Conservation (phyloP, 1,140 invertebrate species). For the Philotrypesis tridentata region DNA sequence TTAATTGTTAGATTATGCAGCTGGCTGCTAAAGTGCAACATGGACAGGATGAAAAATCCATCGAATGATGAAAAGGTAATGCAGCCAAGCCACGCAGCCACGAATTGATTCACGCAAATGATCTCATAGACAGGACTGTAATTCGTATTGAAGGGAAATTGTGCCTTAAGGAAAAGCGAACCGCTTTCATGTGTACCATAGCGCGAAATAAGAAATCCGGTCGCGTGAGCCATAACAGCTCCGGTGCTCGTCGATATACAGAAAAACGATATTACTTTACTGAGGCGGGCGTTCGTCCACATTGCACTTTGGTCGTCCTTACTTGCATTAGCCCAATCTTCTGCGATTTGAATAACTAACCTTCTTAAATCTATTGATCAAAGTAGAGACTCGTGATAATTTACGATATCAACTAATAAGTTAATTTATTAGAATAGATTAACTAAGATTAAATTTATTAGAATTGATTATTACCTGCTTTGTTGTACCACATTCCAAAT, state of each 20-base stretch:
- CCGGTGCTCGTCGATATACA: neutral
- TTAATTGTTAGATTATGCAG: neutral
- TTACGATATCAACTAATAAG: no score
- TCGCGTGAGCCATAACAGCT: neutral
- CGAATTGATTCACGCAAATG: neutral
- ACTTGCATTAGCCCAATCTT: slow-evolving; percentile 4
- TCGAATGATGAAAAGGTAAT: neutral
- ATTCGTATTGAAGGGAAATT: slow-evolving; percentile 9
- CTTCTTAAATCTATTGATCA: neutral
- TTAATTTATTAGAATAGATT: no score
- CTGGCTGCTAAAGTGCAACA: slow-evolving; percentile 24
- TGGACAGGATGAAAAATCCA: slow-evolving; percentile 10
- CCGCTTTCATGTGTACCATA: neutral
- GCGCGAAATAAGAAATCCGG: neutral
- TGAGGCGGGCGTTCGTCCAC: slow-evolving; percentile 5
- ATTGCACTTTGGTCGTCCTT: neutral
- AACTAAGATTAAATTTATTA: no score
- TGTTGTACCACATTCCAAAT: neutral
- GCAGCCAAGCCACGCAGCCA: neutral
- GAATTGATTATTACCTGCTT: neutral
- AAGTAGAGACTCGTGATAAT: neutral
- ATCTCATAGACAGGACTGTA: slow-evolving; percentile 26
- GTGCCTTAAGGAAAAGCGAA: neutral
- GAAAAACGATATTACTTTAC: neutral
- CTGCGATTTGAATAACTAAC: neutral